phyloP scores from a whole-genome alignment of 2,113 vertebrate genomes.

The Urocolius indicus region DNA sequence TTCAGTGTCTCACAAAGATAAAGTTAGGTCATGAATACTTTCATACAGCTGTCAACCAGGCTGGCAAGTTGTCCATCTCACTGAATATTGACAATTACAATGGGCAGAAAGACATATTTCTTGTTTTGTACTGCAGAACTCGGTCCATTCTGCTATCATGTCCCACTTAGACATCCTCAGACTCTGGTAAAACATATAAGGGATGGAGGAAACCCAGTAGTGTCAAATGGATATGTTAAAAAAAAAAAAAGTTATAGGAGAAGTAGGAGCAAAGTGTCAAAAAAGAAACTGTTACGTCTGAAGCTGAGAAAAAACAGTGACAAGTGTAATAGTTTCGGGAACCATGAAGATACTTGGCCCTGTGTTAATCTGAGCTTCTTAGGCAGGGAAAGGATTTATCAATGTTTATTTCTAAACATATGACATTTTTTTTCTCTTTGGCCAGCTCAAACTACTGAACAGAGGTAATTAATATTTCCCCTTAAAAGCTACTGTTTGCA shows the following conservation, averaged over 20 bases:
- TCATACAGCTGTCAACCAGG: background rate
- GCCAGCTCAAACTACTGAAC: background rate
- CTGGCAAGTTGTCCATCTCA: background rate
- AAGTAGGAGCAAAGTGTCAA: background rate
- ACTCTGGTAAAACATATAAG: background rate
- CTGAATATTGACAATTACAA: background rate
- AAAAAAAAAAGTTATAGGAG: background rate
- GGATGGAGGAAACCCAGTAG: background rate
- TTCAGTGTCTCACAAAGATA: background rate
- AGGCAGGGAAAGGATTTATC: background rate
- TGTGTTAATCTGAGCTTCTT: background rate
- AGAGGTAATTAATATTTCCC: background rate
- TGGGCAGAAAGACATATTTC: background rate
- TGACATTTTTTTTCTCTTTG: background rate
- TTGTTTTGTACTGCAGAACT: background rate
- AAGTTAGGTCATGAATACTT: background rate
- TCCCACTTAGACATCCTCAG: background rate
- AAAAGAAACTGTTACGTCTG: background rate
- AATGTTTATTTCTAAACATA: constrained; percentile 29
- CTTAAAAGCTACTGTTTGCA: background rate
- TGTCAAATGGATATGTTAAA: background rate
- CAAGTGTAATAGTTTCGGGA: background rate
- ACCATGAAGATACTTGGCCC: background rate
- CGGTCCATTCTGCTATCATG: background rate
- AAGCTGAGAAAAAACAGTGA: background rate